A percentile compares a stretch with the other conserved stretches of the same genome.
Evolutionary conservation across 2,797 vertebrate species (phyloP).

Genomic region (Acanthurus lineatus): DNA sequence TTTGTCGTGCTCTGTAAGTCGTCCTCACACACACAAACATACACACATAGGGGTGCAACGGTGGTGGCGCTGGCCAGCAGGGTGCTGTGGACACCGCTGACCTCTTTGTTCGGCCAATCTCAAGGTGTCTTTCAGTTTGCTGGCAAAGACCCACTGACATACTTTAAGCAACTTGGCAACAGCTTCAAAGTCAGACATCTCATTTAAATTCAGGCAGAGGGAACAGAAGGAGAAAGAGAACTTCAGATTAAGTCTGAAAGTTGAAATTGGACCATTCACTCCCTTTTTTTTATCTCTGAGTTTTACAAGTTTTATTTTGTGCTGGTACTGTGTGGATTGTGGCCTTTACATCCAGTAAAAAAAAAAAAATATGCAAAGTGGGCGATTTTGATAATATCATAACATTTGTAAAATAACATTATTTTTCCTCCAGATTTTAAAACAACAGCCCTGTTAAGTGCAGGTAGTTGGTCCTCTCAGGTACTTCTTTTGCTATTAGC

Average conservation of each 20-base stretch:
- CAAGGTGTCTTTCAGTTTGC: constrained; percentile 79
- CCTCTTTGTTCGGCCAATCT: constrained; percentile 76
- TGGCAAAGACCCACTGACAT: constrained; percentile 80
- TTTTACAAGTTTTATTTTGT: constrained; percentile 35
- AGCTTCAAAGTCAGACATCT: constrained; percentile 79
- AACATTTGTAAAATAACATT: too few relatives aligned
- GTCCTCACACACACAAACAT: constrained; percentile 26
- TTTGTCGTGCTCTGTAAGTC: constrained; percentile 37
- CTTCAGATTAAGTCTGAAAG: constrained; percentile 61
- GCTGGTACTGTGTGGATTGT: neutral
- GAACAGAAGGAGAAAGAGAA: constrained; percentile 54
- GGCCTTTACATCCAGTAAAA: neutral
- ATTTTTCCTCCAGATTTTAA: too few relatives aligned
- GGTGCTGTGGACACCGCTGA: constrained; percentile 62
- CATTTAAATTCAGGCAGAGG: constrained; percentile 75
- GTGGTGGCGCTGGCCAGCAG: constrained; percentile 47
- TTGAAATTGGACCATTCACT: constrained; percentile 57
- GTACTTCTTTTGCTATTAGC: neutral
- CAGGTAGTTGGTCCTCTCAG: too few relatives aligned
- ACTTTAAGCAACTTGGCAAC: constrained; percentile 79
- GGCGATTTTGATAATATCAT: too few relatives aligned
- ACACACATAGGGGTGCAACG: constrained; percentile 22
- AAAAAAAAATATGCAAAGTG: too few relatives aligned
- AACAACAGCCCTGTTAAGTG: too few relatives aligned
- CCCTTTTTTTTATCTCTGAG: constrained; percentile 24